Conservation (phyloP, 2,113 vertebrate species). For the Echinops telfairi region DNA sequence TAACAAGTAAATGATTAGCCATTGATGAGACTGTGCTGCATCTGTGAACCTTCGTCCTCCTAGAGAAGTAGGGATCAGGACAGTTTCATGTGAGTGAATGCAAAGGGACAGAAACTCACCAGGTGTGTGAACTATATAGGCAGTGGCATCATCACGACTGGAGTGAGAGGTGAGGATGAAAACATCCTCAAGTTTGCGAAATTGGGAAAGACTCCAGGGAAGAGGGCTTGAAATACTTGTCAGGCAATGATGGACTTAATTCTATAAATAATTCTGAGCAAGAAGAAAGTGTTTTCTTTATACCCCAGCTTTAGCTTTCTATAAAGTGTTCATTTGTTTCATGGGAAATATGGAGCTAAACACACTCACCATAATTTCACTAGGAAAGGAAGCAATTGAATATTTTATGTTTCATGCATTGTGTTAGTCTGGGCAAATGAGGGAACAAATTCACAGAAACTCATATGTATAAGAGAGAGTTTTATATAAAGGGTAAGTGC, state of each 20-base stretch:
- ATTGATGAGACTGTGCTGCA: neutral
- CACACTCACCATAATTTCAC: neutral
- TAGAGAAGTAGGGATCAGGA: neutral
- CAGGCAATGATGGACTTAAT: neutral
- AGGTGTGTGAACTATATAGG: neutral
- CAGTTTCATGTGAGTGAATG: neutral
- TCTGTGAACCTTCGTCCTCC: neutral
- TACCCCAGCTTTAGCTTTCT: neutral
- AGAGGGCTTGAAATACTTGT: neutral
- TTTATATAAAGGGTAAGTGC: too few relatives aligned
- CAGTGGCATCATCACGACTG: neutral
- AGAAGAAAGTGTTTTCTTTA: neutral
- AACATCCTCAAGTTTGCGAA: neutral
- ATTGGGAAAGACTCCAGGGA: neutral
- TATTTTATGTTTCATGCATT: neutral
- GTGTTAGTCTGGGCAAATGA: too few relatives aligned
- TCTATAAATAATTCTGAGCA: neutral
- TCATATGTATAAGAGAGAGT: too few relatives aligned
- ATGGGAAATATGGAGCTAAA: neutral
- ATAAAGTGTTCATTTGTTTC: neutral
- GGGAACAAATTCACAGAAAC: too few relatives aligned
- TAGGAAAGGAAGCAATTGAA: neutral
- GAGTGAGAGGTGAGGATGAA: neutral
- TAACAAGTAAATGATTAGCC: neutral
- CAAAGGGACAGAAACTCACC: neutral